Base-by-base conservation (phyloP, 2,888 invertebrate species). In the Euplagia quadripunctaria region DNA sequence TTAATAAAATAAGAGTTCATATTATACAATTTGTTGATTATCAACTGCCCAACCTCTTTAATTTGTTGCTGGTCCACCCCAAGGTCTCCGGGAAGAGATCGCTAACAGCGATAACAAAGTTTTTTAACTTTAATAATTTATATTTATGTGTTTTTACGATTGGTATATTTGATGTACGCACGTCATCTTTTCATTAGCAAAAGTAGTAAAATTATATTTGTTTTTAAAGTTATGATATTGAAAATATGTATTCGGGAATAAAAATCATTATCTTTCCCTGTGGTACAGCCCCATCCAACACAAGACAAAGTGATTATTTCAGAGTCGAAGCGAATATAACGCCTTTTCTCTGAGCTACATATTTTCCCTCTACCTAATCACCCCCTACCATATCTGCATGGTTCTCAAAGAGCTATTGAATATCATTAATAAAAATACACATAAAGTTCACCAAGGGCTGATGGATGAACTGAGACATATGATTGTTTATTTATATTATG, bases 61-160 rank as follows among this genome's bases (percentile, higher is more conserved):
- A 72, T 72, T 67, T 51, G 49, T 41, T 63, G 12, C 46, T 63
- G 64, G 7, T 51, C 43, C 70, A 64, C 42, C 68, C 52, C 42
- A 20, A 70, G 52, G 64, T 43, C 20, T 70, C n/a, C 42, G 52
- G 70, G 70, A 70, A 70, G 64, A 70, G 70, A 70, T 70, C n/a
- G 31, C 42, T 49, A 42, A 31, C 11, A 41, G 61, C 51, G 63
- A 70, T 70, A 64, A 63, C 14, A 16, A 17, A 8, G 17, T 61
- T 61, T 5, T 58, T 61, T 20, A 46, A 46, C 43, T 58, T 20
- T 4, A 31, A 20, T 58, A 20, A 51, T 51, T 17, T 41, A 41
- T 49, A 41, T 17, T 9, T 20, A 49, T 70, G 8, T 51, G 2
- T 51, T n/a, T 12, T 55, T 17, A 16, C 8, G 17, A 51, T 49